Conservation (phyloP, 1,140 invertebrate genomes). For the Papilio polyxenes region DNA sequence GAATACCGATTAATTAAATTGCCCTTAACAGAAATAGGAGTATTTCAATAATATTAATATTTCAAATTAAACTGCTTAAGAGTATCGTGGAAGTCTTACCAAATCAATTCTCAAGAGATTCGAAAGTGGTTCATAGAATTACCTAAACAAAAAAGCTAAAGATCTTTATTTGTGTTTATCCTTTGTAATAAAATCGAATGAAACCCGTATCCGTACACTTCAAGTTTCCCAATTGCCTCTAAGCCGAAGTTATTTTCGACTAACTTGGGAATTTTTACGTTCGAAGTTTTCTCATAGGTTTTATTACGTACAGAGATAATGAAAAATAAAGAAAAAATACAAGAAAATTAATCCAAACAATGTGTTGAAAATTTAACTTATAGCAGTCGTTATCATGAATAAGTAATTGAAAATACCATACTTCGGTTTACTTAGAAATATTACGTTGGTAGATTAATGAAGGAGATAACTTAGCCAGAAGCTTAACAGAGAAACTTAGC, state of each 20-base stretch:
- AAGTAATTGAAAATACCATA: not conserved
- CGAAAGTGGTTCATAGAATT: not conserved
- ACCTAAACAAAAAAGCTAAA: conserved; percentile 21
- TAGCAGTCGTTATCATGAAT: too few species aligned
- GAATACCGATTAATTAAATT: too few species aligned
- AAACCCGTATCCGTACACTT: conserved; percentile 25
- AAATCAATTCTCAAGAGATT: too few species aligned
- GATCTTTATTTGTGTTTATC: conserved; percentile 12
- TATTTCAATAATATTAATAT: too few species aligned
- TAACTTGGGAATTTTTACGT: conserved; percentile 4
- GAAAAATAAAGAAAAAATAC: conserved; percentile 18
- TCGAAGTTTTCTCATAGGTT: conserved; percentile 15
- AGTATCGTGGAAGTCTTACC: too few species aligned
- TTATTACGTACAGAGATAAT: conserved; percentile 17
- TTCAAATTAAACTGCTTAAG: too few species aligned
- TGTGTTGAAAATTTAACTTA: not conserved
- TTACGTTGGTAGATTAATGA: too few species aligned
- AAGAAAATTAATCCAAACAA: not conserved
- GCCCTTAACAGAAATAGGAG: too few species aligned
- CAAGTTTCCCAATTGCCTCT: conserved; percentile 23
- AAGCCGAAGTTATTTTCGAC: conserved; percentile 18
- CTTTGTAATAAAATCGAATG: conserved; percentile 17
- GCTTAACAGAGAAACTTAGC: too few species aligned
- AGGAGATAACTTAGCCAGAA: too few species aligned
- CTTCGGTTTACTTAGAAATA: not conserved